Percentiles rank a stretch among this genome's conserved stretches.
Evolutionary conservation across 2,113 vertebrate genomes (phyloP).

Genomic region (Jaculus jaculus): DNA sequence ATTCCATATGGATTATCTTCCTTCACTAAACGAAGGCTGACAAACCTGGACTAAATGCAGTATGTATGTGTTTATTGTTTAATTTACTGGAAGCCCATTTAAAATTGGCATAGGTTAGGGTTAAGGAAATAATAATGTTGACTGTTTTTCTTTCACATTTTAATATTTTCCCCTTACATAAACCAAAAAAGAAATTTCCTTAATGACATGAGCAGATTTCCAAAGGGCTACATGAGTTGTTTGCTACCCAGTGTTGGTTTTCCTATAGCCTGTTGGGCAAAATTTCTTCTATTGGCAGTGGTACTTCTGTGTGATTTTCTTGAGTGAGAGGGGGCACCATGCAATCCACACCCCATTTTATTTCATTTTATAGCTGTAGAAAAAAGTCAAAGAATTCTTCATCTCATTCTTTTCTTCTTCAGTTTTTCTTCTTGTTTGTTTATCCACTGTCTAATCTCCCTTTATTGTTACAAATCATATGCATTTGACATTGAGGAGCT

Average conservation of each 20-base stretch:
- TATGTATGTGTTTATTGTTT: slow-evolving; percentile 11
- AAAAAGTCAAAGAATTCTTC: slow-evolving; percentile 45
- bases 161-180: slow-evolving; percentile 52
- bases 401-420: not conserved
- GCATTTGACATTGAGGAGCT: slow-evolving; percentile 20
- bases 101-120: not conserved
- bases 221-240: not conserved
- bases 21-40: slow-evolving; percentile 80
- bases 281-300: not conserved
- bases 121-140: slow-evolving; percentile 53
- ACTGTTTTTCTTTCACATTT: slow-evolving; percentile 43
- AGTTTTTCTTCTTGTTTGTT: slow-evolving; percentile 25
- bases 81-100: slow-evolving; percentile 62
- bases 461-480: slow-evolving; percentile 9
- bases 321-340: not conserved
- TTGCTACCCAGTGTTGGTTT: not conserved
- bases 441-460: not conserved
- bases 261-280: not conserved
- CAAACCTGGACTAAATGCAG: slow-evolving; percentile 68
- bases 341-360: not conserved
- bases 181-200: slow-evolving; percentile 28
- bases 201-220: not conserved
- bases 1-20: slow-evolving; percentile 85
- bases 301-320: not conserved
- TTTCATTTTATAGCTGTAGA: slow-evolving; percentile 26